These are phyloP conservation scores for Onychorhynchus coronatus DNA, from an alignment of 2,113 vertebrate genomes.

Conservation along the genomic window DNA sequence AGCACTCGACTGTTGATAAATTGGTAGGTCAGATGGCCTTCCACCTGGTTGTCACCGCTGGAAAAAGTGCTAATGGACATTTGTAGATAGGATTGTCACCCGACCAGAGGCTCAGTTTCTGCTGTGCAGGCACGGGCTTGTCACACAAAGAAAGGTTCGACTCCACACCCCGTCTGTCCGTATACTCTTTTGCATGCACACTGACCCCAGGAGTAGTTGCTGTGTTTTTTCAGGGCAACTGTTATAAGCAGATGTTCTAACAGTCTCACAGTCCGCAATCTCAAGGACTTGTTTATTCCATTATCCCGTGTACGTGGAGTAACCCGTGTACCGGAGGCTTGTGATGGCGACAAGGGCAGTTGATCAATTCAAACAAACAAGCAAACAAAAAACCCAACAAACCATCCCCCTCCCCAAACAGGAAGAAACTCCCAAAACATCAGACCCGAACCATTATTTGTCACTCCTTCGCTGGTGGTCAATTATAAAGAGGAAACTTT, in stretches of 20 bases:
- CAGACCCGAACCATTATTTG: background rate
- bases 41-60: background rate
- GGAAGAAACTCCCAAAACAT: background rate
- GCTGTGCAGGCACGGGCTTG: background rate
- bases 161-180: background rate
- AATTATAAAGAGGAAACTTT: background rate
- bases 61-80: constrained; percentile 34
- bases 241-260: background rate
- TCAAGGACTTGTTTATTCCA: background rate
- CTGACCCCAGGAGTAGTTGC: background rate
- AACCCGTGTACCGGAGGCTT: background rate
- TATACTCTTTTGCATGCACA: background rate
- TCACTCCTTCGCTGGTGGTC: background rate
- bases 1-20: background rate
- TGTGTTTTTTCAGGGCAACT: background rate
- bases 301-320: background rate
- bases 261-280: background rate
- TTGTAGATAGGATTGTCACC: background rate
- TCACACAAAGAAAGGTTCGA: background rate
- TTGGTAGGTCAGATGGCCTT: constrained; percentile 4
- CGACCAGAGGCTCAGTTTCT: background rate
- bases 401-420: background rate
- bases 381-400: background rate
- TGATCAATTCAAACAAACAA: background rate
- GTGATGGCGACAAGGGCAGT: background rate